Evolutionary conservation across 2,113 vertebrate genomes (phyloP).

Genomic region (Cynopterus brachyotis): DNA sequence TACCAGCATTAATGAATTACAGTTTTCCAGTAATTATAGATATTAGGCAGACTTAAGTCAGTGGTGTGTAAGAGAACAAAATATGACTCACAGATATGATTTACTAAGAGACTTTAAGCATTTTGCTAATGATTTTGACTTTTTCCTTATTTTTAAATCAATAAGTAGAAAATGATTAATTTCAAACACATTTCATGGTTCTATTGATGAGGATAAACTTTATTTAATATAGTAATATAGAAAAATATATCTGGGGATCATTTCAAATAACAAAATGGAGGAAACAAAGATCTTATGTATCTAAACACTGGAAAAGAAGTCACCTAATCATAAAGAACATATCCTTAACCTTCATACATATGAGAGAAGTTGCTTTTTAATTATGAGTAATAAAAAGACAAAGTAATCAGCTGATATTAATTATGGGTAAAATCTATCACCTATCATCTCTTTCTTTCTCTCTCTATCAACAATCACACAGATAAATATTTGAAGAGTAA

Average conservation of each 20-base stretch:
- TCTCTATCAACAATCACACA: neutral
- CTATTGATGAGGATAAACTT: neutral
- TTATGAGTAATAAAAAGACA: neutral
- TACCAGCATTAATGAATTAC: neutral
- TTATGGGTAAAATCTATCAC: neutral
- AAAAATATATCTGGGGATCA: neutral
- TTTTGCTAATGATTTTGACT: neutral
- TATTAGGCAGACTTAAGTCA: neutral
- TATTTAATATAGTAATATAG: neutral
- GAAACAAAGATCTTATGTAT: neutral
- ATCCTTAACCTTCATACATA: neutral
- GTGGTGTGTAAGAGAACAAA: neutral
- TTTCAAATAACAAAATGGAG: neutral
- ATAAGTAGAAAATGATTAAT: neutral
- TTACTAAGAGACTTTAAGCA: neutral
- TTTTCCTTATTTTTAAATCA: neutral
- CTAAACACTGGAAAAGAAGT: neutral
- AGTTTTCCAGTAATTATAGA: neutral
- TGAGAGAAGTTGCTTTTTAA: neutral
- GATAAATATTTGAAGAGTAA: neutral
- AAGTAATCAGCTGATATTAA: neutral
- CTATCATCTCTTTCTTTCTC: neutral
- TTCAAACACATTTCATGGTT: neutral
- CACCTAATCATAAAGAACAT: neutral
- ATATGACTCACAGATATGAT: neutral